Base-by-base conservation (phyloP, 2,113 vertebrate genomes). In the Nothobranchius kuhntae region DNA sequence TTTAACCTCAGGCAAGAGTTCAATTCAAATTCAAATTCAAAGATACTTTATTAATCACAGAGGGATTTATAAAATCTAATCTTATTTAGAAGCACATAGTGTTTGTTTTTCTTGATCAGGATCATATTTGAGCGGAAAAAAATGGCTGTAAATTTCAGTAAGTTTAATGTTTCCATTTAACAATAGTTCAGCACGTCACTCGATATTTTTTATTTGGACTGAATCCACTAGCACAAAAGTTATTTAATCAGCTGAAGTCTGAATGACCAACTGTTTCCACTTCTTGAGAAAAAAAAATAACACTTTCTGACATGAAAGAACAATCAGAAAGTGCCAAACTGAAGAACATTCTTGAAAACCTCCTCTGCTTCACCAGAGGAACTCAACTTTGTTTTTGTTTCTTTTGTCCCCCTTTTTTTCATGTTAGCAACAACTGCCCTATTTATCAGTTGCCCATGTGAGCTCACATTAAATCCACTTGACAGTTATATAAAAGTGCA, bases 231-330 rank as follows among this genome's bases (percentile, higher is more conserved):
- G 8, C n/a, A 10, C 48, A 51, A 51, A 51, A 7, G n/a, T 51
- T 51, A 21, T 51, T 40, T 4, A 56, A 15, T n/a, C 40, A 17
- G 36, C 17, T 58, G 55, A 17, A 21, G 2, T 21, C 17, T 13
- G 17, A 58, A 13, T 58, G 55, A 44, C 55, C 38, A 58, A 56
- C 15, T 30, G 44, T 61, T 50, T 48, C 46, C 45, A 61, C 26
- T 3, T 40, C 12, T 40, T 51, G n/a, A 3, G 48, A 51, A 51
- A 6, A 51, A 51, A 51, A 51, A 51, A 51, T 11, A 21, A 58
- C 55, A 44, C 35, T 47, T 26, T 17, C 30, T 21, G 35, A 9
- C 35, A 38, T 62, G 12, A 21, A 51, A 40, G 26, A 57, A 42
- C 55, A 57, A 57, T 17, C 1, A 56, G 15, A 9, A 38, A 4